These are phyloP conservation scores for Odocoileus virginianus DNA, from an alignment of 2,113 vertebrate species.

Conservation along the genomic window DNA sequence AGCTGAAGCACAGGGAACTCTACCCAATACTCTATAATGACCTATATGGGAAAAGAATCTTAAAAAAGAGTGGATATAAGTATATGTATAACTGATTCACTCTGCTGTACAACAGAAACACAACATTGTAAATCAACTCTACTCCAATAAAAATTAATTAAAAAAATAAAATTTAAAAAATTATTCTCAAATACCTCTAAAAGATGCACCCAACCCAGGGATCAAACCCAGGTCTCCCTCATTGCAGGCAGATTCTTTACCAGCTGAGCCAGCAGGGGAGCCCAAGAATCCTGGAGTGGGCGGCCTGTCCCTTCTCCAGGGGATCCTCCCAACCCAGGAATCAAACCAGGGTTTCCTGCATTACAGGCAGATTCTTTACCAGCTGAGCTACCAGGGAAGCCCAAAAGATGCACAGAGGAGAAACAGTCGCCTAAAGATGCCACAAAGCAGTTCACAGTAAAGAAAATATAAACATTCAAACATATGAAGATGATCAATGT, in stretches of 20 bases:
- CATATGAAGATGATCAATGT: neutral
- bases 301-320: neutral
- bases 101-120: neutral
- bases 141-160: neutral
- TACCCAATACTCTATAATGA: neutral
- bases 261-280: neutral
- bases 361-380: neutral
- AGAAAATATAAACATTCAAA: slow-evolving; percentile 28
- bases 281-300: neutral
- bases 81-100: neutral
- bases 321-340: neutral
- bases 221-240: neutral
- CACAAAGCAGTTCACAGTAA: slow-evolving; percentile 44
- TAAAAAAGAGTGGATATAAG: neutral
- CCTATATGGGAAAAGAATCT: neutral
- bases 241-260: neutral
- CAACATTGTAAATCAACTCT: neutral
- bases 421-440: neutral
- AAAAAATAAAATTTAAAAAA: neutral
- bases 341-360: neutral
- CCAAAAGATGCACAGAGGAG: neutral
- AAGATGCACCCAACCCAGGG: neutral
- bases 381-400: neutral
- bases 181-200: neutral
- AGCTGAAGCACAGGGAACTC: neutral